Evolutionary conservation across 2,888 invertebrate genomes (phyloP), one percentile per base, ranked within the genome.

Genomic region (Agrypnus murinus): DNA sequence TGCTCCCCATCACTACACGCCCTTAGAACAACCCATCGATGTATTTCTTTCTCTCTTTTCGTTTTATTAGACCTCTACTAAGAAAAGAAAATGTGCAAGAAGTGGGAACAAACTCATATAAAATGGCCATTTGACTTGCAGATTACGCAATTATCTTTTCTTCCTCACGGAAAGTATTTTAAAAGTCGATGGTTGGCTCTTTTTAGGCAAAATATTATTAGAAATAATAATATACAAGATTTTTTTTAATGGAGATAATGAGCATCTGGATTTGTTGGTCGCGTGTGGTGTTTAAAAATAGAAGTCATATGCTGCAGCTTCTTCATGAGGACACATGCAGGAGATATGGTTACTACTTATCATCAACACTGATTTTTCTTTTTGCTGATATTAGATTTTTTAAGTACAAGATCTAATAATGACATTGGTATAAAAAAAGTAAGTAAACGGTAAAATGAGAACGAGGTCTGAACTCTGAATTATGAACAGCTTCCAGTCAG

Each of bases 271-370:
- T 58, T 31, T 36, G 19, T 60, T 65, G 43, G 69, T 72, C 69
- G 72, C 72, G 72, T 72, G 72, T 72, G 72, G 68, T 36, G 69
- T 57, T 40, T 72, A 72, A 65, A 72, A 65, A 72, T 72, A 72
- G 60, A 53, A 55, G n/a, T 68, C 64, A 72, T 72, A 43, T 72
- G 71, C 45, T 65, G 53, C 19, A 17, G 34, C 48, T 50, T 72
- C 55, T n/a, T 25, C 25, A 72, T 57, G 63, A 68, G 59, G 53
- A 64, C 68, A 69, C 34, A 65, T 57, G 65, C 38, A 59, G 60
- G 68, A 69, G 68, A 55, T 38, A 19, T 36, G 43, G 5, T 5
- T 25, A 25, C 25, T 43, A 31, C 40, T 43, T 31, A 31, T 40
- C 43, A 19, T 32, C 14, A n/a, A n/a, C n/a, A 31, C 25, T 10